These are phyloP conservation scores for Aurelia sp. DNA, from an alignment of 30 jellyfish, hydroid and myxozoan species.

Conservation along the genomic window DNA sequence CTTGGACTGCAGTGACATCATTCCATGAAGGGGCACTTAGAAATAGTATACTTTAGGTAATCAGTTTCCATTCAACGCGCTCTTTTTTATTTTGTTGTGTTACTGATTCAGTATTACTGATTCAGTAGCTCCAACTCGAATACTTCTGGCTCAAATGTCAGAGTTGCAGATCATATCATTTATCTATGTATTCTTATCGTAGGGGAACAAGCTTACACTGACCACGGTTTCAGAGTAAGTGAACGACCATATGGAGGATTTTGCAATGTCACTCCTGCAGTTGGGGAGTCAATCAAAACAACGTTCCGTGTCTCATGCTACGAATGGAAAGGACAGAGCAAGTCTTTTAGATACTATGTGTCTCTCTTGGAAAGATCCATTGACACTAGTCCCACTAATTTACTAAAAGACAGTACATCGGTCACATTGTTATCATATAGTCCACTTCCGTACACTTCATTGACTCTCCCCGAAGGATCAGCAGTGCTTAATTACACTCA, in stretches of 20 bases:
- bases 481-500: not conserved
- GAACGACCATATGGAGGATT: constrained; percentile 14
- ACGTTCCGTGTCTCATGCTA: constrained; percentile 5
- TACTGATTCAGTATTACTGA: no score
- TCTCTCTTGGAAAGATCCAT: not conserved
- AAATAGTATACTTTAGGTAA: no score
- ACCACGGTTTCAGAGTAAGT: not conserved
- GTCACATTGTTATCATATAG: constrained; percentile 4
- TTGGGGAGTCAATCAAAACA: constrained; percentile 9
- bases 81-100: no score
- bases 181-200: no score
- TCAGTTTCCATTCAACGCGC: no score
- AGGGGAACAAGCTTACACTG: constrained; percentile 28
- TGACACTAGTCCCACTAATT: not conserved
- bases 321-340: constrained; percentile 15
- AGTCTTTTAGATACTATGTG: constrained; percentile 2
- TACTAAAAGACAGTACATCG: not conserved
- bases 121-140: no score
- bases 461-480: constrained; percentile 4
- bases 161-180: no score
- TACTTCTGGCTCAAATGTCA: no score
- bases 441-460: not conserved
- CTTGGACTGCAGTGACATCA: no score
- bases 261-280: constrained; percentile 13
- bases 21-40: no score